Conservation (phyloP, 2,797 vertebrate species). For the Lagocephalus sceleratus region DNA sequence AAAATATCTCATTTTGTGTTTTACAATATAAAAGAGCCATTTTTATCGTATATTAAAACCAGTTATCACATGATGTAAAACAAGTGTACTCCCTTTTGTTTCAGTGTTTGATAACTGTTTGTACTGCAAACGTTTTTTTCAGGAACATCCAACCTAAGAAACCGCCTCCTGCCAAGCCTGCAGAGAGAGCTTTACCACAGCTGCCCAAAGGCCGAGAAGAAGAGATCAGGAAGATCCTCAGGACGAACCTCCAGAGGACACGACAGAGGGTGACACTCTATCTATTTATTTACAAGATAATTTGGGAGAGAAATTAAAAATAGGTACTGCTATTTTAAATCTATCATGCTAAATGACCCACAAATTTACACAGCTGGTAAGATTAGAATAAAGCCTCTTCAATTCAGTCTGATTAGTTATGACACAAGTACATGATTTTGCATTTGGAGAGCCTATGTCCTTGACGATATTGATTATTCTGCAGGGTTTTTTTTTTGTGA, state of each 20-base stretch:
- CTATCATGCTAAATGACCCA: background rate
- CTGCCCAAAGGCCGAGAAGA: constrained; percentile 91
- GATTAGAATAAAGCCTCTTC: too few relatives aligned
- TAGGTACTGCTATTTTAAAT: too few relatives aligned
- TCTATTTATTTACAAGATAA: background rate
- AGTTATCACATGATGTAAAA: background rate
- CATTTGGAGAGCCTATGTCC: too few relatives aligned
- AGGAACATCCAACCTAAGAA: constrained; percentile 95
- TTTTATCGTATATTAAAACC: background rate
- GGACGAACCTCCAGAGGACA: constrained; percentile 92
- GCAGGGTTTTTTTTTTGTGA: too few relatives aligned
- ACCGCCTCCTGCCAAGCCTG: constrained; percentile 39
- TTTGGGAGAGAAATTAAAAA: background rate
- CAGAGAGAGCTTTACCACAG: constrained; percentile 80
- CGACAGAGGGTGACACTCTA: constrained; percentile 83
- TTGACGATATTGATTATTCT: too few relatives aligned
- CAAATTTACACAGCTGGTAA: too few relatives aligned
- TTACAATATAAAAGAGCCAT: background rate
- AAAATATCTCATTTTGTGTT: background rate
- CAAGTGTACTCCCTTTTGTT: background rate
- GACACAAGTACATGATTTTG: too few relatives aligned
- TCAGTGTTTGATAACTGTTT: too few relatives aligned
- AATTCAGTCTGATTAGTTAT: too few relatives aligned
- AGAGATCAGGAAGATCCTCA: constrained; percentile 94
- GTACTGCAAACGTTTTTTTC: background rate